Percentiles rank a stretch among this genome's conserved stretches.
Conservation (phyloP, 2,888 invertebrate genomes). For the Idaea straminata region DNA sequence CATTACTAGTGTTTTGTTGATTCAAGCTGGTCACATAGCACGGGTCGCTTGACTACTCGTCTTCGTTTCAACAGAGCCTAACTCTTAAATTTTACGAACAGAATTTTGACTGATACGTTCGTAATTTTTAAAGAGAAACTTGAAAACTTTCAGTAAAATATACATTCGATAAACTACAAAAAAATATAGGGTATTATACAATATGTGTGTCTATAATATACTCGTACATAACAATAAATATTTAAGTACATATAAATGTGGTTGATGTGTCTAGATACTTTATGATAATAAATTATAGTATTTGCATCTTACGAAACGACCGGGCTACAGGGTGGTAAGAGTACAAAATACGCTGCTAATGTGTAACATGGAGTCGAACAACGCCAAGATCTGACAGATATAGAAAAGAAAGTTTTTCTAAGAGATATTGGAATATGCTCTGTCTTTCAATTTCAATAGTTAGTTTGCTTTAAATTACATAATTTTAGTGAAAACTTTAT, state of each 20-base stretch:
- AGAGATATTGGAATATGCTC: too few species aligned
- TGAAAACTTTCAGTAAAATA: not conserved
- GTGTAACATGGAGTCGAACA: too few species aligned
- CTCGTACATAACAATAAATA: constrained; percentile 6
- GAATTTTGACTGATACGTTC: not conserved
- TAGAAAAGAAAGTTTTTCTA: too few species aligned
- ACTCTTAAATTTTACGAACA: not conserved
- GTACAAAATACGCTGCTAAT: not conserved
- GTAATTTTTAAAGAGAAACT: not conserved
- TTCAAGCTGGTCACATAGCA: not conserved
- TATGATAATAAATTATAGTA: not conserved
- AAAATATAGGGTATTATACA: constrained; percentile 1
- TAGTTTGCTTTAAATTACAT: too few species aligned
- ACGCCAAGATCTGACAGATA: too few species aligned
- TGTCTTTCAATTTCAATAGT: too few species aligned
- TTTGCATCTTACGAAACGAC: not conserved
- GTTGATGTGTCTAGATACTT: constrained; percentile 3
- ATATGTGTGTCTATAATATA: constrained; percentile 1
- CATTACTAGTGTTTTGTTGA: not conserved
- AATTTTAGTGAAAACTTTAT: too few species aligned
- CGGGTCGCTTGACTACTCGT: not conserved
- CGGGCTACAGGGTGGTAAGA: not conserved
- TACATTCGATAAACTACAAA: not conserved
- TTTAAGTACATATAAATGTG: constrained; percentile 1
- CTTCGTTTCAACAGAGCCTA: not conserved